Percentiles rank a stretch among this genome's conserved stretches.
phyloP scores from a whole-genome alignment of 2,113 vertebrate genomes.

The Mohoua ochrocephala region DNA sequence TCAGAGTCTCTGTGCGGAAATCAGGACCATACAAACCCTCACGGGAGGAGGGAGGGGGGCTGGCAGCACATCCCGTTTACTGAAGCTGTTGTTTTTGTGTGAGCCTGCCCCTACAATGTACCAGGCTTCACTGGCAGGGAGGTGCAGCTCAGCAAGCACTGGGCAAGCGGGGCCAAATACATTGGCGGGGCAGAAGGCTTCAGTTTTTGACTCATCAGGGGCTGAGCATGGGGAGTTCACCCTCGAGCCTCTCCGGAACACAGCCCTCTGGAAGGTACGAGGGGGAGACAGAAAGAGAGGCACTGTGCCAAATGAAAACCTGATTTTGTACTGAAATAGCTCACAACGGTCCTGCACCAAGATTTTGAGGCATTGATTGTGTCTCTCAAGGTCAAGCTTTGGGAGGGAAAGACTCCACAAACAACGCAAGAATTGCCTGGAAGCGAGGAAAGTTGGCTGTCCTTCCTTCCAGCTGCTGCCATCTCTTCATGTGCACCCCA shows the following conservation, averaged over 20 bases:
- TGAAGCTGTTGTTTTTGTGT: not conserved
- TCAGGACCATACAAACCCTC: not conserved
- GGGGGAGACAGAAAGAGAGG: not conserved
- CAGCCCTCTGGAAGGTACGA: rapidly evolving
- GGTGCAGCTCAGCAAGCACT: not conserved
- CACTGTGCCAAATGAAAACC: not conserved
- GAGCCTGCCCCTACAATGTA: not conserved
- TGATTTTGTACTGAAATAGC: not conserved
- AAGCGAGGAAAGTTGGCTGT: not conserved
- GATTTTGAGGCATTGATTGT: not conserved
- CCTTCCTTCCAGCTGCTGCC: not conserved
- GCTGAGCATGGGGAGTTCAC: not conserved
- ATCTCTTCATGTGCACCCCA: not conserved
- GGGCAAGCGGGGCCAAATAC: not conserved
- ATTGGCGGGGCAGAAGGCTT: not conserved
- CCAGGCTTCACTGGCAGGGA: not conserved
- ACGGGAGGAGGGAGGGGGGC: not conserved
- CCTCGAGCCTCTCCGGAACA: not conserved
- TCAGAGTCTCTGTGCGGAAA: conserved; percentile 35
- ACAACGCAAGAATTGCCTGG: not conserved
- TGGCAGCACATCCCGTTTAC: not conserved
- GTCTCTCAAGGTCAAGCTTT: not conserved
- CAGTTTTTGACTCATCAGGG: not conserved
- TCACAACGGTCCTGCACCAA: not conserved
- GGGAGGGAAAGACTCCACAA: not conserved